These are phyloP conservation scores for Urophycis tenuis DNA, from an alignment of 2,797 vertebrate species.

Conservation along the genomic window DNA sequence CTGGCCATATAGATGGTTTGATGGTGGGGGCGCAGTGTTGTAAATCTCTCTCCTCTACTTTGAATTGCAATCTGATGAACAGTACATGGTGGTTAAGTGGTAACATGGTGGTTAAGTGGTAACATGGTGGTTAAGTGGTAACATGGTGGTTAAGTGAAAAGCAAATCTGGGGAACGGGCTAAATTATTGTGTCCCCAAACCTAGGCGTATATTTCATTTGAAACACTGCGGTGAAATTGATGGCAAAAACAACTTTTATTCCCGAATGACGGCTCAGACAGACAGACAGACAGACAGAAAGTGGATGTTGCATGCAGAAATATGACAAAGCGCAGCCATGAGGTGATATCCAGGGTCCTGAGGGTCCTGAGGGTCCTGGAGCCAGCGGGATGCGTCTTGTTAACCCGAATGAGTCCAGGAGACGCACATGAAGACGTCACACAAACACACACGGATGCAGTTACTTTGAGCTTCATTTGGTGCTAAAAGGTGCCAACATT, in stretches of 20 bases:
- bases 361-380: too few relatives aligned
- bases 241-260: background rate
- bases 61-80: constrained; percentile 54
- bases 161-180: background rate
- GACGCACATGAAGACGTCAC: constrained; percentile 8
- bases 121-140: background rate
- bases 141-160: background rate
- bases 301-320: background rate
- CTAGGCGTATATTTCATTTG: background rate
- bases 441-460: constrained; percentile 28
- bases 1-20: constrained; percentile 54
- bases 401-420: background rate
- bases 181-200: background rate
- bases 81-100: constrained; percentile 12
- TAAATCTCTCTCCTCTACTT: background rate
- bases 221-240: background rate
- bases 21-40: constrained; percentile 31
- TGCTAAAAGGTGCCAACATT: background rate
- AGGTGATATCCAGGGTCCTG: background rate
- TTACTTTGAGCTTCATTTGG: constrained; percentile 25
- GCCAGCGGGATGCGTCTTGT: background rate
- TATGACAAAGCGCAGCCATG: background rate
- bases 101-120: background rate
- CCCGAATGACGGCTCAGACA: background rate
- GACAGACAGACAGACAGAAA: too few relatives aligned